phyloP scores from a whole-genome alignment of 2,888 invertebrate genomes.

The Gryllus longicercus region DNA sequence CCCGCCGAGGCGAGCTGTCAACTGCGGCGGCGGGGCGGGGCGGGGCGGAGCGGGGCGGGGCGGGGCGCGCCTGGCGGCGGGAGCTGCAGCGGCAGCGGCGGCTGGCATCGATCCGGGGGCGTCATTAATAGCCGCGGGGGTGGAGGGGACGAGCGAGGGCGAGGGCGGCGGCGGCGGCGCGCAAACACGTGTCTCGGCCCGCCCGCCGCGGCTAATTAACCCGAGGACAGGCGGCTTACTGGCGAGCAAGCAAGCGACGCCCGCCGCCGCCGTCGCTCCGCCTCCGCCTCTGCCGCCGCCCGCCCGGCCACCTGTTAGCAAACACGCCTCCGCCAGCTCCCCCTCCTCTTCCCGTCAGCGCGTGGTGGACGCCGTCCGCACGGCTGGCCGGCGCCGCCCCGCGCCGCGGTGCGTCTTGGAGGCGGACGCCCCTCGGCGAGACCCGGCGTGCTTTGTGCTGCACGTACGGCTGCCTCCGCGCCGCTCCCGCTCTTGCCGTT shows the following conservation, averaged over 20 bases:
- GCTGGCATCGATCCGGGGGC: neutral
- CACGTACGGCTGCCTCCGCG: too few relatives aligned
- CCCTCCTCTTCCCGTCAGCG: too few relatives aligned
- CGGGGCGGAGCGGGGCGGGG: neutral
- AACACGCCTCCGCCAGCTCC: neutral
- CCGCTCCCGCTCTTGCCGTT: too few relatives aligned
- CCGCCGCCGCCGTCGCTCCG: neutral
- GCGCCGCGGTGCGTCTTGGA: too few relatives aligned
- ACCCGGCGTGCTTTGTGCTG: too few relatives aligned
- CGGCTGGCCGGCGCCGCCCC: too few relatives aligned
- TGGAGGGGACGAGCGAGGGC: neutral
- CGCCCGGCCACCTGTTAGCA: slow-evolving; percentile 1
- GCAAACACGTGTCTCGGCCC: slow-evolving; percentile 17
- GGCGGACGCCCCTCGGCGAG: too few relatives aligned
- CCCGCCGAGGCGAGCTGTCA: neutral
- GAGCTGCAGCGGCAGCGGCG: neutral
- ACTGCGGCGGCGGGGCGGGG: neutral
- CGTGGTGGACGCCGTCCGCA: too few relatives aligned
- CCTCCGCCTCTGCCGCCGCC: neutral
- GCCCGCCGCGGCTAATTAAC: slow-evolving; percentile 1
- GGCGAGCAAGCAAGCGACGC: neutral
- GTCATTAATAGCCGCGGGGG: slow-evolving; percentile 8
- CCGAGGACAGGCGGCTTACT: slow-evolving; percentile 8
- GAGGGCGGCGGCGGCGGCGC: neutral
- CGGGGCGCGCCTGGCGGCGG: neutral